These are phyloP conservation scores for Drosophila saltans DNA, from an alignment of 1,140 invertebrate genomes.

Conservation along the genomic window DNA sequence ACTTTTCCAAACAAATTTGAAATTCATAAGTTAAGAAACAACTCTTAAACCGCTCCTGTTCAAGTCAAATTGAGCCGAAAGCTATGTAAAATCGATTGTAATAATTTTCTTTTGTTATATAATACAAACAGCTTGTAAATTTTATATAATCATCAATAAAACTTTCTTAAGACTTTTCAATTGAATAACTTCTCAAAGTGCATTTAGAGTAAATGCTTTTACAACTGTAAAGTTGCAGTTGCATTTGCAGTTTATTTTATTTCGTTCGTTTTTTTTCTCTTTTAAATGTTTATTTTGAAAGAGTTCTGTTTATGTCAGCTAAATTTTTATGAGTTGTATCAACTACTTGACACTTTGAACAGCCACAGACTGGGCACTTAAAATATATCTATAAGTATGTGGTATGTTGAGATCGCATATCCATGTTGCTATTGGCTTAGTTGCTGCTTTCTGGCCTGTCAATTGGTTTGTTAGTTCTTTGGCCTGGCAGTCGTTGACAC, in stretches of 20 bases:
- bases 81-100: neutral
- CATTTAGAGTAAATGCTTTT: neutral
- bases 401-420: constrained; percentile 51
- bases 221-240: constrained; percentile 3
- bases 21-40: too few species aligned
- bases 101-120: too few species aligned
- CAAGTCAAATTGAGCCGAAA: neutral
- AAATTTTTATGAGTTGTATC: constrained; percentile 60
- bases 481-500: constrained; percentile 70
- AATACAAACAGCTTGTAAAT: too few species aligned
- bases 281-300: constrained; percentile 17
- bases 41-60: neutral
- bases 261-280: neutral
- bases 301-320: constrained; percentile 18
- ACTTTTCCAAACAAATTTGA: too few species aligned
- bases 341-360: constrained; percentile 65
- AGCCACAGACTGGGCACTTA: constrained; percentile 50
- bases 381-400: constrained; percentile 52
- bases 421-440: constrained; percentile 20
- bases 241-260: neutral
- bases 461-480: constrained; percentile 73
- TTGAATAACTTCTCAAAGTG: neutral
- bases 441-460: constrained; percentile 50
- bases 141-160: too few species aligned
- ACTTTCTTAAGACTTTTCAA: too few species aligned